Evolutionary conservation across 2,888 invertebrate species (phyloP).

Genomic region (Nomada fabriciana): DNA sequence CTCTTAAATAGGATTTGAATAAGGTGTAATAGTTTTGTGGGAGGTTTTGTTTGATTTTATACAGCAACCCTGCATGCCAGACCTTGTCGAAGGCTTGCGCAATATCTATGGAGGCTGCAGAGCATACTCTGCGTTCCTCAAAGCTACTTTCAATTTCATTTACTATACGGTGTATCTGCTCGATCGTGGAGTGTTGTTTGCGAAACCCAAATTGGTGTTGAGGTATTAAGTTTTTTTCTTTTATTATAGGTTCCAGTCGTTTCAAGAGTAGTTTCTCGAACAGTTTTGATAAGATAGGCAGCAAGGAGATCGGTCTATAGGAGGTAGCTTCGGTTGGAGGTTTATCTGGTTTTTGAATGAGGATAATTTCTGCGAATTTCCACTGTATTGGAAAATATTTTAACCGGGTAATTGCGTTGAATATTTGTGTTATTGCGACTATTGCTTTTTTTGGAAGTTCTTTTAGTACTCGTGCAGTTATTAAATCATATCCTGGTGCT

Average conservation of each 20-base stretch:
- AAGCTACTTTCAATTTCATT: not conserved
- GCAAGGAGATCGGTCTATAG: not conserved
- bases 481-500: conserved; percentile 3
- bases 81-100: not conserved
- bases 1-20: conserved; percentile 4
- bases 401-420: not conserved
- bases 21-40: not conserved
- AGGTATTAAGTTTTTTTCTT: not conserved
- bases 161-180: not conserved
- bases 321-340: not conserved
- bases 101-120: not conserved
- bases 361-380: conserved; percentile 5
- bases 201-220: conserved; percentile 14
- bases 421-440: conserved; percentile 3
- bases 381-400: conserved; percentile 5
- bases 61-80: not conserved
- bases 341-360: conserved; percentile 2
- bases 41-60: conserved; percentile 10
- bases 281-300: conserved; percentile 1
- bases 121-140: not conserved
- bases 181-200: not conserved
- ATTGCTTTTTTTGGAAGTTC: not conserved
- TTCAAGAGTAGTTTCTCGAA: conserved; percentile 1
- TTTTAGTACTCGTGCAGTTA: not conserved
- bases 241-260: not conserved